phyloP scores from a whole-genome alignment of 2,888 invertebrate genomes.

The Campaea margaritaria region DNA sequence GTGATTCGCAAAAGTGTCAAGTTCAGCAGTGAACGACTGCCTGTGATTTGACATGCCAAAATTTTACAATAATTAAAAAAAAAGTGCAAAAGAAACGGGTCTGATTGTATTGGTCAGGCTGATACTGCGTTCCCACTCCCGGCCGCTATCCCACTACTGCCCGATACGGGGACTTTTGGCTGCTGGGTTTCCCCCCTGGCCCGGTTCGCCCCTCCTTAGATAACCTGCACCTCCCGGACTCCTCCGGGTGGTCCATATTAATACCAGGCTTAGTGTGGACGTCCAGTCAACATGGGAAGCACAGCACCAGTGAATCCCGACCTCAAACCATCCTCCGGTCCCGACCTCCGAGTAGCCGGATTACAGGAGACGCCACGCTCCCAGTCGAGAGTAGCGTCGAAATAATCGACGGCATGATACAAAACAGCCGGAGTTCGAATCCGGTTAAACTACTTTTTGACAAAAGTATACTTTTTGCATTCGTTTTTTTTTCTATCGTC shows the following conservation, averaged over 20 bases:
- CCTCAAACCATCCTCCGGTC: conserved; percentile 96
- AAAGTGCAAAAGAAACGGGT: conserved; percentile 22
- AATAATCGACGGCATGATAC: conserved; percentile 7
- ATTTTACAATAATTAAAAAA: not conserved
- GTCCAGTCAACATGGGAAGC: conserved; percentile 91
- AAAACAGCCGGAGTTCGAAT: conserved; percentile 1
- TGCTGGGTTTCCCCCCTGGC: conserved; percentile 99
- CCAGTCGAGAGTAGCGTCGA: conserved; percentile 85
- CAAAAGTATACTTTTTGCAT: not conserved
- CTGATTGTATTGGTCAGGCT: conserved; percentile 87
- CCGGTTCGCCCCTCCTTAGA: conserved; percentile 99
- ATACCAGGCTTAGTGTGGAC: conserved; percentile 99
- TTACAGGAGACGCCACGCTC: conserved; percentile 99
- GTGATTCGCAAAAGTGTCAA: too few relatives aligned
- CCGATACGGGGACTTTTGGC: conserved; percentile 99
- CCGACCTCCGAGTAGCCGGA: conserved; percentile 98
- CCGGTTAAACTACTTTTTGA: conserved; percentile 1
- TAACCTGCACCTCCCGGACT: conserved; percentile 90
- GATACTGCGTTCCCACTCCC: conserved; percentile 96
- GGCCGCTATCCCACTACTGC: conserved; percentile 99
- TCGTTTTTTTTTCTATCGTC: too few relatives aligned
- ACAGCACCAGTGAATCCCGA: conserved; percentile 71
- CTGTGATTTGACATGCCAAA: too few relatives aligned
- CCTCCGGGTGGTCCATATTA: conserved; percentile 97
- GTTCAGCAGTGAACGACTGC: too few relatives aligned